Evolutionary conservation across 2,797 vertebrate species (phyloP), one percentile per base, ranked within the genome.

Genomic region (Manis pentadactyla): DNA sequence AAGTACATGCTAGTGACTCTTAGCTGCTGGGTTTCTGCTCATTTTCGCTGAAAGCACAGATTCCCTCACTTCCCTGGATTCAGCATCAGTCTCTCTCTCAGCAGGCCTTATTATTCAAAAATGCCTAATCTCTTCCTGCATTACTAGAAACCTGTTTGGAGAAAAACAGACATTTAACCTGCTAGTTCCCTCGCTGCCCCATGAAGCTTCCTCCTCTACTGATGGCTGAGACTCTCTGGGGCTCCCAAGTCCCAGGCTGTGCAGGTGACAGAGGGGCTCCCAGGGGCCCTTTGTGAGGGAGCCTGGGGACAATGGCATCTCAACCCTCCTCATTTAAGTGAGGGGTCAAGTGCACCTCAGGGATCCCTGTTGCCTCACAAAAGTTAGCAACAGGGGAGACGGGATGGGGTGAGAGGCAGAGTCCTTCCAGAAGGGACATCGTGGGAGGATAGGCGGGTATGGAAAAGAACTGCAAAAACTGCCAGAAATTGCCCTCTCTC

Each of bases 31-130:
- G 31, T 71, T 84, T 86, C 86, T 64, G n/a, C 53, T 97, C 87
- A 59, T 95, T 97, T 96, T 81, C 92, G 92, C 19, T 63, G 57
- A 89, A 95, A 93, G 71, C 42, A 29, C 53, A 94, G 10, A 96
- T 75, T 81, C 29, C 29, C 53, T 92, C 42, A n/a, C 25, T 17
- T 94, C 55, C 31, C 53, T n/a, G 75, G 71, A 71, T 29, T 93
- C 1, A 0, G 37, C 18, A 51, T 83, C 69, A 64, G 68, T 57
- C 64, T 93, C 39, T 13, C 39, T 57, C 82, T 53, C 93, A 95
- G 61, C 42, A 94, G 68, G 81, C 68, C 46, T 92, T 96, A 75
- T 82, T 97, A 89, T 94, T 97, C 42, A 89, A 79, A 96, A 96
- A 83, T 68, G 64, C 46, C 71, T 92, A 78, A 87, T 84, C 5